phyloP scores from a whole-genome alignment of 2,113 vertebrate genomes.

The Triplophysa siluroides region DNA sequence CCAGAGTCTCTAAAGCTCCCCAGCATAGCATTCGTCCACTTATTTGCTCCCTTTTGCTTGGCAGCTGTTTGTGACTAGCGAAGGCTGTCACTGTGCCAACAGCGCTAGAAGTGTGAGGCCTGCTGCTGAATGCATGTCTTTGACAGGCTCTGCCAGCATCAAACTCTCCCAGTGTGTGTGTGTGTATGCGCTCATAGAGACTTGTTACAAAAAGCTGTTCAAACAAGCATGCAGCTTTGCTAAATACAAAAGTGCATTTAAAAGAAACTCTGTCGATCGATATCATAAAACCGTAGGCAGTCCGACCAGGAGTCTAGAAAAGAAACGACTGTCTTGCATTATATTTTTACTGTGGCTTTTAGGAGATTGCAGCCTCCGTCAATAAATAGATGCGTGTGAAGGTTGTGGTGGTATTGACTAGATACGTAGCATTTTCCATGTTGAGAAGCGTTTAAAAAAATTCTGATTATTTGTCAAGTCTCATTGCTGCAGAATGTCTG shows the following conservation, averaged over 20 bases:
- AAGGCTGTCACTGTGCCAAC: constrained; percentile 35
- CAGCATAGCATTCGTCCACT: neutral
- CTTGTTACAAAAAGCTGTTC: constrained; percentile 9
- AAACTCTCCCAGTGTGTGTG: constrained; percentile 1
- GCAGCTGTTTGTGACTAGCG: constrained; percentile 43
- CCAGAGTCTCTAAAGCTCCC: neutral
- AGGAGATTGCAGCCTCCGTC: neutral
- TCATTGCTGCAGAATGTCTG: neutral
- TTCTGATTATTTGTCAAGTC: neutral
- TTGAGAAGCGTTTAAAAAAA: too few species aligned
- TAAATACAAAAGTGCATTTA: constrained; percentile 5
- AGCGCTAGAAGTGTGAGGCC: constrained; percentile 1
- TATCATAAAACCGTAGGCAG: neutral
- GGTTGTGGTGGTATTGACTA: neutral
- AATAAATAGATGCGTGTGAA: neutral
- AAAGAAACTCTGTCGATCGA: neutral
- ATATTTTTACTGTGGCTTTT: constrained; percentile 5
- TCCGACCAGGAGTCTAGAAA: neutral
- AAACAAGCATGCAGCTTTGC: constrained; percentile 7
- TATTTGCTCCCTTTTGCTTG: constrained; percentile 12
- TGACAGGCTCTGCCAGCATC: constrained; percentile 21
- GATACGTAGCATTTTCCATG: neutral
- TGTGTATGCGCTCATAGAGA: constrained; percentile 15
- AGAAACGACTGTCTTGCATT: neutral
- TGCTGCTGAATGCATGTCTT: constrained; percentile 32